These are phyloP conservation scores for Trichonephila clavipes DNA, from an alignment of 1,140 invertebrate species.

Conservation along the genomic window DNA sequence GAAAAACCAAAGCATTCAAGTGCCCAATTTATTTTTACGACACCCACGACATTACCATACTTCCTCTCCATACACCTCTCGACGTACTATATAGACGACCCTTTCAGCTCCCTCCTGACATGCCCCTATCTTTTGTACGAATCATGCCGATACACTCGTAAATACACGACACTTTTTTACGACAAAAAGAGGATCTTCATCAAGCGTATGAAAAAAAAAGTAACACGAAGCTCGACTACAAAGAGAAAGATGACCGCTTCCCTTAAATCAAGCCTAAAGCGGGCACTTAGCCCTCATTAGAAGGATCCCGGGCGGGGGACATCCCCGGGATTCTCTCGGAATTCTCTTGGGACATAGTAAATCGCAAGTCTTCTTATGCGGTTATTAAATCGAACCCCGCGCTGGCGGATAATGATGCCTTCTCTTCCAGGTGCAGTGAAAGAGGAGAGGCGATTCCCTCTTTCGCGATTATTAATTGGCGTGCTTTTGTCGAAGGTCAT, in stretches of 20 bases:
- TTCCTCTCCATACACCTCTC: neutral
- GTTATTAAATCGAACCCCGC: neutral
- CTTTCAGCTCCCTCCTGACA: neutral
- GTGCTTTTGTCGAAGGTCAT: neutral
- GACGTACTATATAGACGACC: neutral
- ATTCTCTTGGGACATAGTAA: conserved; percentile 31
- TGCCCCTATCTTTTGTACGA: neutral
- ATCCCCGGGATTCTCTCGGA: neutral
- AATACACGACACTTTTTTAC: neutral
- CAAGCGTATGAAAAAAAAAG: neutral
- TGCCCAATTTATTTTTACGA: conserved; percentile 25
- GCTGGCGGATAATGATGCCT: conserved; percentile 1
- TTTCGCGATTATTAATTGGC: neutral
- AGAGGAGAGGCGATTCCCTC: neutral
- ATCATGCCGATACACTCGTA: neutral
- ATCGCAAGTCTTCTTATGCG: neutral
- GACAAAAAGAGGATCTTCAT: neutral
- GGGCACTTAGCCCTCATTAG: conserved; percentile 49
- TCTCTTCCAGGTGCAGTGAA: neutral
- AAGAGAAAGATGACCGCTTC: conserved; percentile 41
- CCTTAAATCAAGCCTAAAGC: conserved; percentile 23
- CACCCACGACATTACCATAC: neutral
- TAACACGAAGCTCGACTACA: neutral
- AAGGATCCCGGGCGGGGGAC: neutral
- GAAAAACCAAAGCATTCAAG: neutral